Base-by-base conservation (phyloP, 2,888 invertebrate species). In the Steinernema scapterisci region DNA sequence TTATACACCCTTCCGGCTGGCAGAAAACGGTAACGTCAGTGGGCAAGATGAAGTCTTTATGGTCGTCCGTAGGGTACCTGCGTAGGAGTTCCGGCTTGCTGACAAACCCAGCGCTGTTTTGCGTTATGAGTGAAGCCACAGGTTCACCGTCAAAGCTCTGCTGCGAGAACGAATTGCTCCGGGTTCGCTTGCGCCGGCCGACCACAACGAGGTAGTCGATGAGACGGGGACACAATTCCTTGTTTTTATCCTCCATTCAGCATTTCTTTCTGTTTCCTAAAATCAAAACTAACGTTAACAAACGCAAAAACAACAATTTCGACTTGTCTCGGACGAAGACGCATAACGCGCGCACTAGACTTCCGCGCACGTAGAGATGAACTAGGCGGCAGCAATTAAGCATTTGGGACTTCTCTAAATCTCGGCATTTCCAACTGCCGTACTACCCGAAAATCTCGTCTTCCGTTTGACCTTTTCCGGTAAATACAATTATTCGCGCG, bases 1-100 rank as follows among this genome's bases (percentile, higher is more conserved):
- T 90, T 73, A 90, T 93, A 89, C 97, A 99, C 74, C 99, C 99
- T 89, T 99, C 99, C 0, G 99, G 99, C 89, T 99, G 99, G 88
- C 99, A 99, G 90, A 99, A 99, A 89, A 95, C 97, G 31, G 97
- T 96, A 92, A 99, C 97, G 89, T 99, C 99, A 87, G 95, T 91
- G 0, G 99, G 97, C 85, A 99, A 90, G 0, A 95, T 94, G 89
- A 99, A 99, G 89, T 99, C 99, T 73, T 89, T 87, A 82, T 90
- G 90, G 81, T 90, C 89, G 73, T 89, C 89, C 16, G 88, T 84
- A 0, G 90, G 90, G 80, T 90, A 90, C 16, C 90, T 92, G 23
- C 97, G 92, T 74, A 97, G 90, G 73, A 99, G 90, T 89, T 97
- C 96, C 16, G 97, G 97, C 13, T 94, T 92, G 93, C 95, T 52